Percentiles rank a stretch among this genome's conserved stretches.
These are phyloP conservation scores for Cydia strobilella DNA, from an alignment of 1,140 invertebrate genomes.

Conservation along the genomic window DNA sequence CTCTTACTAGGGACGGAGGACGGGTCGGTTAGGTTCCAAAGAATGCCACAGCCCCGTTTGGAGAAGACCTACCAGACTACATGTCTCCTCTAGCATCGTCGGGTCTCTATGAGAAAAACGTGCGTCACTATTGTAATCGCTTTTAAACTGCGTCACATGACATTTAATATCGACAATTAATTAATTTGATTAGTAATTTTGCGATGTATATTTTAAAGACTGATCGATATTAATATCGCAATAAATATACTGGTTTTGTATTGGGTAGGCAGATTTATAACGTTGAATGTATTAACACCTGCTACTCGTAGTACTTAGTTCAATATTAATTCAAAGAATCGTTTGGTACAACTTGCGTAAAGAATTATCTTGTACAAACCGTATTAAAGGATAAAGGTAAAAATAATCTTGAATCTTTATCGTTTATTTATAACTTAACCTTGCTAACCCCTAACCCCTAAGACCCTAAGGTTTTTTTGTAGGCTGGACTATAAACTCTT, in stretches of 20 bases:
- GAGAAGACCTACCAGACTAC: constrained; percentile 7
- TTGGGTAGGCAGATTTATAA: constrained; percentile 31
- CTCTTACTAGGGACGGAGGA: background rate
- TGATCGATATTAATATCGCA: constrained; percentile 29
- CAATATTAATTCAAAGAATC: background rate
- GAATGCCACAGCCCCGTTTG: constrained; percentile 6
- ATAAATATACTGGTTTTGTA: constrained; percentile 22
- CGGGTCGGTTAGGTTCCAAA: background rate
- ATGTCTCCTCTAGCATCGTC: background rate
- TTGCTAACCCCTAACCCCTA: no score
- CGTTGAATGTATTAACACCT: constrained; percentile 4
- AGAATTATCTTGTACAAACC: background rate
- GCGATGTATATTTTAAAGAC: constrained; percentile 21
- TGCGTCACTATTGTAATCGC: background rate
- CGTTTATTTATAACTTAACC: background rate
- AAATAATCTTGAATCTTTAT: background rate
- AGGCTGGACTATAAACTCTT: no score
- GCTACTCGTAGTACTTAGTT: constrained; percentile 1
- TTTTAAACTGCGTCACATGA: constrained; percentile 23
- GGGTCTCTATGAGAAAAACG: background rate
- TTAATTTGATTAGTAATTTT: constrained; percentile 28
- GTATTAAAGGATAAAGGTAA: background rate
- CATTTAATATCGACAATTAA: constrained; percentile 29
- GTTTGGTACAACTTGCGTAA: background rate
- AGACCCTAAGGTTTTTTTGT: no score